Conservation (phyloP, 2,888 invertebrate species). For the Smittia aterrima region DNA sequence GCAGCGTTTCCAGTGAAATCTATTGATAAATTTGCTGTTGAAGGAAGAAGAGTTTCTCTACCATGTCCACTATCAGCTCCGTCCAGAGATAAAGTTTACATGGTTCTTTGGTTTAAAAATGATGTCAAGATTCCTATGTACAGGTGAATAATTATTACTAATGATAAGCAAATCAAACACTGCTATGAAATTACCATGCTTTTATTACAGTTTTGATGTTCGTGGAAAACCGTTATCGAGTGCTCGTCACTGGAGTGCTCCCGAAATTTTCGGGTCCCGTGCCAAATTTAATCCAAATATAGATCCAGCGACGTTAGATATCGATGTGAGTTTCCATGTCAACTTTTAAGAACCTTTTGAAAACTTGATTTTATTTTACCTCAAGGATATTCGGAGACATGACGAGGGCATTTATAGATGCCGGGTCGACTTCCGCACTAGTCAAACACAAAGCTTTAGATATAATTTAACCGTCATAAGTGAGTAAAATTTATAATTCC, state of each 20-base stretch:
- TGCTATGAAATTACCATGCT: too few relatives aligned
- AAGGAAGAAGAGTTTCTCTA: conserved; percentile 74
- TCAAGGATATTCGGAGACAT: conserved; percentile 66
- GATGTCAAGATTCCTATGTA: conserved; percentile 76
- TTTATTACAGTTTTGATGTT: conserved; percentile 75
- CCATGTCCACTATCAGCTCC: conserved; percentile 77
- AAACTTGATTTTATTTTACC: neutral
- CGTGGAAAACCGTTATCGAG: conserved; percentile 71
- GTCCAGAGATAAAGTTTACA: conserved; percentile 75
- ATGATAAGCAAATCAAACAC: too few relatives aligned
- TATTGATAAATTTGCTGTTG: conserved; percentile 73
- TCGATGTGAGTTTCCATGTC: conserved; percentile 51
- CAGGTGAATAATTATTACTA: conserved; percentile 63
- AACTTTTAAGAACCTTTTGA: neutral
- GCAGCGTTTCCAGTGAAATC: conserved; percentile 47
- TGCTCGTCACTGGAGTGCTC: conserved; percentile 74
- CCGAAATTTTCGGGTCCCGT: conserved; percentile 73
- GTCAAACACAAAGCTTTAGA: conserved; percentile 76
- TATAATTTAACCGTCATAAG: conserved; percentile 81
- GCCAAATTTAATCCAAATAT: conserved; percentile 74
- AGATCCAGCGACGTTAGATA: conserved; percentile 69
- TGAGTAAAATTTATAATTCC: conserved; percentile 55
- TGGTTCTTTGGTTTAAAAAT: conserved; percentile 82
- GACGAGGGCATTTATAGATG: conserved; percentile 82
- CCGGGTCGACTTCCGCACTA: conserved; percentile 77